These are phyloP conservation scores for Pterobdella sp. DNA, from an alignment of 2,888 invertebrate species.

Conservation along the genomic window DNA sequence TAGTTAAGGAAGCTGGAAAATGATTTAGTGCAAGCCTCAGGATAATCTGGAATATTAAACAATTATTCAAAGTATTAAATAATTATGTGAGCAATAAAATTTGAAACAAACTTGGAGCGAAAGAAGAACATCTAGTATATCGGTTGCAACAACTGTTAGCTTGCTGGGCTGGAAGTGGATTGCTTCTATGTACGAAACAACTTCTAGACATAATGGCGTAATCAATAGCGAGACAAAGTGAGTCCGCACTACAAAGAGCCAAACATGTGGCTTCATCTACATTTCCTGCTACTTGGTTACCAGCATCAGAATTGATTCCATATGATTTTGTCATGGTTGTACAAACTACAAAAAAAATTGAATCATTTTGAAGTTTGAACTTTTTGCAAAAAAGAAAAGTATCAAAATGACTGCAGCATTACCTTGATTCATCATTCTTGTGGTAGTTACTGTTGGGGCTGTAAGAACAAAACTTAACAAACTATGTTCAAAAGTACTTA, in stretches of 20 bases:
- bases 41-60: constrained; percentile 16
- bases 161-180: not conserved
- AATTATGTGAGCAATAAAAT: not conserved
- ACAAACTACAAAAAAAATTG: not conserved
- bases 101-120: not conserved
- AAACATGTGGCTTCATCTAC: constrained; percentile 18
- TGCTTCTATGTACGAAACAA: constrained; percentile 22
- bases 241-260: not conserved
- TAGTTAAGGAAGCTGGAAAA: constrained; percentile 5
- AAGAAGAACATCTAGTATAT: constrained; percentile 14
- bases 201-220: not conserved
- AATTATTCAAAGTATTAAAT: not conserved
- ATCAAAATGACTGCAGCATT: too few relatives aligned
- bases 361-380: not conserved
- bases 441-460: too few relatives aligned
- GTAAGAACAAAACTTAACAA: too few relatives aligned
- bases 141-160: constrained; percentile 26
- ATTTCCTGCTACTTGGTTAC: constrained; percentile 23
- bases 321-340: not conserved
- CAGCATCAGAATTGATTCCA: constrained; percentile 29
- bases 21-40: not conserved
- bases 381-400: too few relatives aligned
- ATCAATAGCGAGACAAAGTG: constrained; percentile 23
- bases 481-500: too few relatives aligned
- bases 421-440: too few relatives aligned